Percentiles rank a stretch among this genome's conserved stretches.
phyloP scores from a whole-genome alignment of 2,113 vertebrate genomes.

The Agapornis roseicollis region DNA sequence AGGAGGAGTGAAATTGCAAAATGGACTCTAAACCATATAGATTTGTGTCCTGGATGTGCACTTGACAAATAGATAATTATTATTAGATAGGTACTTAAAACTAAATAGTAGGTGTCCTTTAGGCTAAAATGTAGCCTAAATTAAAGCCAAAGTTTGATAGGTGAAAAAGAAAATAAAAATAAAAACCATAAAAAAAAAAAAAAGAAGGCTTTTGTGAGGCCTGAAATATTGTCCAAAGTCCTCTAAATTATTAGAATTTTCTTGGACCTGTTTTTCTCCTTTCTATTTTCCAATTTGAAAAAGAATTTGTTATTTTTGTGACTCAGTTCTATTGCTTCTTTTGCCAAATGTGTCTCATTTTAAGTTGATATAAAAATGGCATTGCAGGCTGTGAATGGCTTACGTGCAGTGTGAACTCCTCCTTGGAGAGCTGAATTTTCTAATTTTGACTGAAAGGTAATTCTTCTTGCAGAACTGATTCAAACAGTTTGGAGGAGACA shows the following conservation, averaged over 20 bases:
- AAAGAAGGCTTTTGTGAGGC: not conserved
- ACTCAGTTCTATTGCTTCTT: not conserved
- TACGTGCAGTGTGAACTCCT: not conserved
- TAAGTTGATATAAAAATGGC: not conserved
- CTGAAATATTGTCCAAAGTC: not conserved
- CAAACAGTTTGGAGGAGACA: not conserved
- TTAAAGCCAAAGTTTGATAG: not conserved
- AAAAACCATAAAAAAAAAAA: not conserved
- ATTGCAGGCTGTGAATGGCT: not conserved
- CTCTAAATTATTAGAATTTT: not conserved
- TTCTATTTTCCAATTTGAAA: not conserved
- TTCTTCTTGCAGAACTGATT: not conserved
- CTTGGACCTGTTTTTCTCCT: not conserved
- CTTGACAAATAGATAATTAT: not conserved
- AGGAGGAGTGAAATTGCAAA: not conserved
- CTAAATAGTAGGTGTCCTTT: not conserved
- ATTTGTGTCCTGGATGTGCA: not conserved
- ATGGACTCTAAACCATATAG: not conserved
- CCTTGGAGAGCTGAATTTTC: not conserved
- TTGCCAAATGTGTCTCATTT: not conserved
- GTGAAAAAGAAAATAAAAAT: not conserved
- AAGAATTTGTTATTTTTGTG: not conserved
- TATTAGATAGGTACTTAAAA: conserved; percentile 7
- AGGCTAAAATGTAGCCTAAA: not conserved
- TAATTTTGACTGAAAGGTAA: not conserved